phyloP scores from a whole-genome alignment of 2,888 invertebrate genomes.

The Drosophila testacea region DNA sequence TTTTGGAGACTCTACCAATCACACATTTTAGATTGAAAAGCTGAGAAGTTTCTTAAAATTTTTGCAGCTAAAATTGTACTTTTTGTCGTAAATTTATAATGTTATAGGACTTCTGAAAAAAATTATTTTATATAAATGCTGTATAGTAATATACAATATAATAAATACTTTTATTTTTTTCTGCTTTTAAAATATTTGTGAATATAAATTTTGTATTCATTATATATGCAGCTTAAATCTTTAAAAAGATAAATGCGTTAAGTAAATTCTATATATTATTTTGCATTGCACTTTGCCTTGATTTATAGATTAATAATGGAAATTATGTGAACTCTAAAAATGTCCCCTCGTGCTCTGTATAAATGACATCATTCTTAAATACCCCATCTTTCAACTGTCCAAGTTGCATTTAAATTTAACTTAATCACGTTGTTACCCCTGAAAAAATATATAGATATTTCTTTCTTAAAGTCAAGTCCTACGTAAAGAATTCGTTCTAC shows the following conservation, averaged over 20 bases:
- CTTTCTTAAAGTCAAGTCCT: constrained; percentile 25
- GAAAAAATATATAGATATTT: constrained; percentile 34
- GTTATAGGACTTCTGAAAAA: not conserved
- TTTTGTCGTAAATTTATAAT: not conserved
- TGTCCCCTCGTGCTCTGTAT: not conserved
- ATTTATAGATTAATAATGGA: too few relatives aligned
- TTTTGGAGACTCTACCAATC: not conserved
- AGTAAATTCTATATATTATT: too few relatives aligned
- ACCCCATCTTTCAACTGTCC: not conserved
- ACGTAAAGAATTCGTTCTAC: constrained; percentile 51
- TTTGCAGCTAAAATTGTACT: not conserved
- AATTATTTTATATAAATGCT: not conserved
- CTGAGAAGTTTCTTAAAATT: not conserved
- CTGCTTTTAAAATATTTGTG: not conserved
- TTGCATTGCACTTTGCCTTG: too few relatives aligned
- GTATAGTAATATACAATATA: not conserved
- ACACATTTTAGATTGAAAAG: not conserved
- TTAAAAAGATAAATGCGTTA: not conserved
- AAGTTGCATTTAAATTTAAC: constrained; percentile 29
- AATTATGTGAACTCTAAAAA: constrained; percentile 1
- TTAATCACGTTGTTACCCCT: constrained; percentile 19
- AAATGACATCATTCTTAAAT: constrained; percentile 9
- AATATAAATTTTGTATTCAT: not conserved
- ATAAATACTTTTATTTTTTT: not conserved
- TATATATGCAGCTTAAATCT: not conserved